These are phyloP conservation scores for Ailuropoda melanoleuca DNA, from an alignment of 2,113 vertebrate genomes.

Conservation along the genomic window DNA sequence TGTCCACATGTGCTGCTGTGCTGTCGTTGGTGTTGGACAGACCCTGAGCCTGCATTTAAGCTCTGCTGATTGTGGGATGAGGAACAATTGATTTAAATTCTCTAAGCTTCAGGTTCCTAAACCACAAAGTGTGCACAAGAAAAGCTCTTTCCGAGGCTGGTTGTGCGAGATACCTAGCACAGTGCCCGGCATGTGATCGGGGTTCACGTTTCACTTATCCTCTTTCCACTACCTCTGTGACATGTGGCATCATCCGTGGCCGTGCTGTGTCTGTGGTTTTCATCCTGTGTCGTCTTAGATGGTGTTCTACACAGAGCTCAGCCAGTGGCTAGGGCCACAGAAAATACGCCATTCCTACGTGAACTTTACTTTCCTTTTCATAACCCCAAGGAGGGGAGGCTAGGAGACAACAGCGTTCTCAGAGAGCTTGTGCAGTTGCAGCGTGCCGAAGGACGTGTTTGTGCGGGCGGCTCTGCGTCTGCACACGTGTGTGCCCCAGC, in stretches of 20 bases:
- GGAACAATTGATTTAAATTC: background rate
- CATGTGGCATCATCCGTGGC: accelerated
- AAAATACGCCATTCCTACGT: accelerated
- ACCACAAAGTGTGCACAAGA: accelerated
- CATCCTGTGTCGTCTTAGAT: background rate
- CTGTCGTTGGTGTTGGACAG: background rate
- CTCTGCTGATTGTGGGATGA: background rate
- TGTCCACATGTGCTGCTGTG: accelerated
- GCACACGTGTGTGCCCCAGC: background rate
- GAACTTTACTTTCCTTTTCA: background rate
- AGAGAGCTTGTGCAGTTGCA: accelerated
- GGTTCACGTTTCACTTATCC: accelerated
- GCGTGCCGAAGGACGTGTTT: background rate
- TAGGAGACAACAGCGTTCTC: background rate
- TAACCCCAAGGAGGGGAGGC: background rate
- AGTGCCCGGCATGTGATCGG: accelerated
- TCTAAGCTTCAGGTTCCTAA: background rate
- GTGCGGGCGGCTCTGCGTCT: background rate
- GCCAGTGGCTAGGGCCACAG: accelerated
- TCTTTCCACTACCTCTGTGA: accelerated
- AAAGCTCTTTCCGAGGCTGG: background rate
- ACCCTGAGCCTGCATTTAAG: background rate
- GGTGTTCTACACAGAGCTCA: accelerated
- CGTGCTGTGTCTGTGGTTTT: too few relatives aligned
- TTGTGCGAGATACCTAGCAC: background rate